A percentile compares a stretch with the other conserved stretches of the same genome.
These are phyloP conservation scores for Geotrupes spiniger DNA, from an alignment of 2,888 invertebrate genomes.

Conservation along the genomic window DNA sequence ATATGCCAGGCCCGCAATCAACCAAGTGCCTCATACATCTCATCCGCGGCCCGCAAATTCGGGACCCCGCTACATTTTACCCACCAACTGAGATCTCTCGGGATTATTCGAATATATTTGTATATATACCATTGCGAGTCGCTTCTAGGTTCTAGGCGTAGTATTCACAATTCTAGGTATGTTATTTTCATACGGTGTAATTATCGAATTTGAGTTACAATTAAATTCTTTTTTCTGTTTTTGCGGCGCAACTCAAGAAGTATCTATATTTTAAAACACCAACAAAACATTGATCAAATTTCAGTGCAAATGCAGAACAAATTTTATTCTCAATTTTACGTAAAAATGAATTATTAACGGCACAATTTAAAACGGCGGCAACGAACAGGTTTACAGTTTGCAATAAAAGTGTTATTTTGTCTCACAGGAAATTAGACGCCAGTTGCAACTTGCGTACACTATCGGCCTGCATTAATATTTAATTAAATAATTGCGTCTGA, in stretches of 20 bases:
- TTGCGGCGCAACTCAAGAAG: too few relatives aligned
- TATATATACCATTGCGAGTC: too few relatives aligned
- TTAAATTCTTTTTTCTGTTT: too few relatives aligned
- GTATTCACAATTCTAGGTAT: too few relatives aligned
- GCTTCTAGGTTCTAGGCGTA: too few relatives aligned
- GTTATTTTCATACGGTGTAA: too few relatives aligned
- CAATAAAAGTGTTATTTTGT: slow-evolving; percentile 12
- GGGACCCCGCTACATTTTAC: slow-evolving; percentile 12
- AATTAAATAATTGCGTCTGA: slow-evolving; percentile 16
- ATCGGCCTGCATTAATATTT: slow-evolving; percentile 13
- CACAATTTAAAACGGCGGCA: slow-evolving; percentile 12
- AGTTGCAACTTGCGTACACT: not conserved
- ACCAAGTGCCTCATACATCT: slow-evolving; percentile 26
- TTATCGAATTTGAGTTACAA: too few relatives aligned
- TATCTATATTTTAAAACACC: too few relatives aligned
- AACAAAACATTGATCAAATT: too few relatives aligned
- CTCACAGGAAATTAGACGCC: too few relatives aligned
- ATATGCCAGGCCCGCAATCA: slow-evolving; percentile 36
- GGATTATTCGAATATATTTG: slow-evolving; percentile 14
- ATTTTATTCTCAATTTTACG: too few relatives aligned
- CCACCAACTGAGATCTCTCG: slow-evolving; percentile 11
- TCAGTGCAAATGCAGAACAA: too few relatives aligned
- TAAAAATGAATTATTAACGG: slow-evolving; percentile 12
- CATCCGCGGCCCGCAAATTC: slow-evolving; percentile 16
- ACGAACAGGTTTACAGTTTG: slow-evolving; percentile 12